Conservation (phyloP, 2,113 vertebrate genomes). For the Protobothrops flavoviridis region DNA sequence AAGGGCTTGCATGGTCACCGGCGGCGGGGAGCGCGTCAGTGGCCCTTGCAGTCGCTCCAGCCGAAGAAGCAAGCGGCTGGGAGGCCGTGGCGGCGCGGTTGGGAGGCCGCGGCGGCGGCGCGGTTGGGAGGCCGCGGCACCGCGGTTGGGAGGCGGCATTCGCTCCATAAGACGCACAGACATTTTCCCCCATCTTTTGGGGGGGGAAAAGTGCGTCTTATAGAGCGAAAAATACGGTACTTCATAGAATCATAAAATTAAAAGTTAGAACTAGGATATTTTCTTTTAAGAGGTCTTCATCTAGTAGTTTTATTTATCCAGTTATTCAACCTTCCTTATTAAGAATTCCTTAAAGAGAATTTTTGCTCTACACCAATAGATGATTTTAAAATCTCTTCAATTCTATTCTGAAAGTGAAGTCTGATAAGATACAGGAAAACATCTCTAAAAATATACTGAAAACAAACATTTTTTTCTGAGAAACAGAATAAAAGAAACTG, state of each 20-base stretch:
- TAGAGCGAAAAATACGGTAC: too few species aligned
- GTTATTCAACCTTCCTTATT: not conserved
- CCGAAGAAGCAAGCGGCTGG: too few species aligned
- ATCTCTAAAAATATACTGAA: not conserved
- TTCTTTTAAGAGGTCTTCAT: not conserved
- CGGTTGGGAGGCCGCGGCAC: too few species aligned
- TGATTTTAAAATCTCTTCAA: not conserved
- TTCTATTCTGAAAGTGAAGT: not conserved
- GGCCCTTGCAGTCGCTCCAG: too few species aligned
- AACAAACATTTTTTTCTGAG: not conserved
- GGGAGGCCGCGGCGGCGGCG: too few species aligned
- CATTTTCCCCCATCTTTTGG: too few species aligned
- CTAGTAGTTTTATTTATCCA: not conserved
- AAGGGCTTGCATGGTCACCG: too few species aligned
- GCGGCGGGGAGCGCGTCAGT: too few species aligned
- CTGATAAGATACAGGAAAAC: not conserved
- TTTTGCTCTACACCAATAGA: not conserved
- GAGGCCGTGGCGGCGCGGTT: too few species aligned
- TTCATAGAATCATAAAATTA: not conserved
- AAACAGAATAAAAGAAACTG: not conserved
- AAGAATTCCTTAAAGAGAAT: not conserved
- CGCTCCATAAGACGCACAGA: too few species aligned
- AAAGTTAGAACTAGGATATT: not conserved
- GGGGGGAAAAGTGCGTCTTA: too few species aligned
- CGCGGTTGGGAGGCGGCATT: too few species aligned